A percentile compares a stretch with the other conserved stretches of the same genome.
Evolutionary conservation across 2,888 invertebrate genomes (phyloP).

Genomic region (Lepidochrysops patricia): DNA sequence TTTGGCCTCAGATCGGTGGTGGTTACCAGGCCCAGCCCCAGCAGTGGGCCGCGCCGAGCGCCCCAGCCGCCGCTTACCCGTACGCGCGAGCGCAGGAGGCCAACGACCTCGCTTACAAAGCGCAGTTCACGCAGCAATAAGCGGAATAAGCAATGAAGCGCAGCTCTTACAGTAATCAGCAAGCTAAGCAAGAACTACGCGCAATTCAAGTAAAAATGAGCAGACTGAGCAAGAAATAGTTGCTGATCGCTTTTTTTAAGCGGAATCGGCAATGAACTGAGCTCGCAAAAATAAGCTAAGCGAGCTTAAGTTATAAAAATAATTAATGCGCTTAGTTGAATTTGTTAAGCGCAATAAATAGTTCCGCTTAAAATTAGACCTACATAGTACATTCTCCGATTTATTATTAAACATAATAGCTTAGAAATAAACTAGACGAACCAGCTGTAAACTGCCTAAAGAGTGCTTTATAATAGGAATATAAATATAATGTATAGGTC

Average conservation of each 20-base stretch:
- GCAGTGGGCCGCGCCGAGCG: conserved; percentile 60
- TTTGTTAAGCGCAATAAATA: too few species aligned
- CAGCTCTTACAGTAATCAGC: conserved; percentile 27
- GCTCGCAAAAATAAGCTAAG: background rate
- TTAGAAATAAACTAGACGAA: too few species aligned
- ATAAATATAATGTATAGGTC: background rate
- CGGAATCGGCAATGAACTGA: too few species aligned
- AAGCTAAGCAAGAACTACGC: background rate
- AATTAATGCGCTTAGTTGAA: too few species aligned
- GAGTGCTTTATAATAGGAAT: background rate
- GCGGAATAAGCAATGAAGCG: conserved; percentile 14
- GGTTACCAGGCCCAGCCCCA: conserved; percentile 53
- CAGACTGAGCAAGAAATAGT: background rate
- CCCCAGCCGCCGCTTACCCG: conserved; percentile 55
- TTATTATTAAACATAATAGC: background rate
- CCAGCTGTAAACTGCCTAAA: background rate
- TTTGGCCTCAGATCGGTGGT: conserved; percentile 38
- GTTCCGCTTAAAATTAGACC: too few species aligned
- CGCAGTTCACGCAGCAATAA: conserved; percentile 63
- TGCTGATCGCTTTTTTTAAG: too few species aligned
- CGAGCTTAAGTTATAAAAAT: background rate
- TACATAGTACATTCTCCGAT: too few species aligned
- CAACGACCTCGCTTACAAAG: conserved; percentile 82
- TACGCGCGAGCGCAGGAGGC: conserved; percentile 72
- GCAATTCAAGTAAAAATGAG: background rate